Percentiles rank a stretch among this genome's conserved stretches.
Evolutionary conservation across 2,797 vertebrate genomes (phyloP).

Genomic region (Acropternis orthonyx): DNA sequence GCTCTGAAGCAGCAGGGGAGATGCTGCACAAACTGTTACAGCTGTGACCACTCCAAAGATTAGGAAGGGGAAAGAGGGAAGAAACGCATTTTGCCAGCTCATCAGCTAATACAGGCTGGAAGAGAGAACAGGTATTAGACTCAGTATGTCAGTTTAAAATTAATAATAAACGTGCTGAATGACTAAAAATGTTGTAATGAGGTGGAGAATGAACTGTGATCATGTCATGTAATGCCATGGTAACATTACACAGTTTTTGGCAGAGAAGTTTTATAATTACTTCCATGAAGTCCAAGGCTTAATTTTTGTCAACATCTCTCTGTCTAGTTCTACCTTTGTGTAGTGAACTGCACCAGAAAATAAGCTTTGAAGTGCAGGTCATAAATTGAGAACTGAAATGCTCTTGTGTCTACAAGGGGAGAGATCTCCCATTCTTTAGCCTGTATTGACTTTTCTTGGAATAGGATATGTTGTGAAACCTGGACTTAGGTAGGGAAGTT

Average conservation of each 20-base stretch:
- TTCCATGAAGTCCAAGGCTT: accelerated
- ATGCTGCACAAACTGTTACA: conserved; percentile 41
- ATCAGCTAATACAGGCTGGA: conserved; percentile 43
- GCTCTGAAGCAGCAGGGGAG: conserved; percentile 45
- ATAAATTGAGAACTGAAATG: too few relatives aligned
- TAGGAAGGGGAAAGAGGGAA: conserved; percentile 40
- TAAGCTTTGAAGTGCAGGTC: neutral
- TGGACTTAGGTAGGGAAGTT: accelerated
- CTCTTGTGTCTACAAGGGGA: too few relatives aligned
- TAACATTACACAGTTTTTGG: neutral
- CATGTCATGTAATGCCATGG: neutral
- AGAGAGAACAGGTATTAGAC: conserved; percentile 50
- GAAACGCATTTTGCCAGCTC: conserved; percentile 47
- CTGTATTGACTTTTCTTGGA: neutral
- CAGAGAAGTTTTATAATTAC: neutral
- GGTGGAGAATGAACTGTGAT: neutral
- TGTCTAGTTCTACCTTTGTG: neutral
- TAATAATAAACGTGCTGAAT: neutral
- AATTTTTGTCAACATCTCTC: neutral
- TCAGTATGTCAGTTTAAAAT: neutral
- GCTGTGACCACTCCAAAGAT: conserved; percentile 37
- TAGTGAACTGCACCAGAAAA: neutral
- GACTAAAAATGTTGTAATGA: neutral
- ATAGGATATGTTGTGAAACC: accelerated
- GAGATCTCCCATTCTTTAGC: too few relatives aligned